A percentile compares a stretch with the other conserved stretches of the same genome.
Evolutionary conservation across 92 coral and sea anemone species (phyloP).

Genomic region (Palythoa caribaeorum): DNA sequence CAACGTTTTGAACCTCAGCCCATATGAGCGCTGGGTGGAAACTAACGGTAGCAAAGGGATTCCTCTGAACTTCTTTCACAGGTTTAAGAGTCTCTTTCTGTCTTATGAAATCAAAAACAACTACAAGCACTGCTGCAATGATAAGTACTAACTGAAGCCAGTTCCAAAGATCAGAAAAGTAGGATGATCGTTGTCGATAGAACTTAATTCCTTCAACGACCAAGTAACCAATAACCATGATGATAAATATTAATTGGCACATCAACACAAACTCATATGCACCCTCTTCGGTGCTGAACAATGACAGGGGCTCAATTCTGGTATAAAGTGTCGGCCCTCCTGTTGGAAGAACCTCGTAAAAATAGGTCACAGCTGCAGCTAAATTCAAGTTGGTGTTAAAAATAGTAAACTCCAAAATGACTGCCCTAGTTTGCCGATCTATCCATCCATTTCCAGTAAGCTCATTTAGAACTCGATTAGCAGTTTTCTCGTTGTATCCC

Average conservation of each 20-base stretch:
- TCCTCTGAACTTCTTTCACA: conserved; percentile 38
- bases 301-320: conserved; percentile 39
- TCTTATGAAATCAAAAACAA: conserved; percentile 40
- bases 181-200: conserved; percentile 26
- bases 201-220: conserved; percentile 17
- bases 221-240: conserved; percentile 43
- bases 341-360: conserved; percentile 55
- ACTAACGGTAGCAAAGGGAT: conserved; percentile 52
- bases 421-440: conserved; percentile 53
- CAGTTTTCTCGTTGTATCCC: conserved; percentile 52
- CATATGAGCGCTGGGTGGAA: conserved; percentile 56
- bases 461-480: conserved; percentile 28
- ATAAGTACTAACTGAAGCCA: conserved; percentile 50
- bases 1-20: conserved; percentile 40
- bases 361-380: conserved; percentile 15
- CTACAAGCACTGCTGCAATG: conserved; percentile 5
- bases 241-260: conserved; percentile 43
- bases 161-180: conserved; percentile 56
- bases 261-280: conserved; percentile 25
- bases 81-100: conserved; percentile 28
- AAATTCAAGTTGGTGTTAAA: conserved; percentile 49
- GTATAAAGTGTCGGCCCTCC: conserved; percentile 14
- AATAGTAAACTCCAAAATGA: conserved; percentile 46
- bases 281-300: conserved; percentile 54
- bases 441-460: conserved; percentile 42